Conservation (phyloP, 2,113 vertebrate species). For the Eupsittula cactorum region DNA sequence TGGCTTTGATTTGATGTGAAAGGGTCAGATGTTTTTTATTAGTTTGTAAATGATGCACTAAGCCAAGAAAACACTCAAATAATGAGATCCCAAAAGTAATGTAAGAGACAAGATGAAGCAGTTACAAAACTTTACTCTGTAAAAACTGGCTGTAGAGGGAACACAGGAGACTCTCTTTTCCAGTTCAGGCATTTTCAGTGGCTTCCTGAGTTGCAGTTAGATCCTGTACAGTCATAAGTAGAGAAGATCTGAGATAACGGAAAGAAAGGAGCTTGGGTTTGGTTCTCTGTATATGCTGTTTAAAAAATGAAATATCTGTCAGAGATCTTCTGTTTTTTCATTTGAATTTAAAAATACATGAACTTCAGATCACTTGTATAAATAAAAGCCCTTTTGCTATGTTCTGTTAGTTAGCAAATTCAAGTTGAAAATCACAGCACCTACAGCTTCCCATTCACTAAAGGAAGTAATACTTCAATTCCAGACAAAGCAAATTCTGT, state of each 20-base stretch:
- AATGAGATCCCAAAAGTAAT: not conserved
- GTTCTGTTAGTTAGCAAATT: not conserved
- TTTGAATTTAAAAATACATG: not conserved
- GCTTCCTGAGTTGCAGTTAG: not conserved
- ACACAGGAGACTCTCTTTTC: not conserved
- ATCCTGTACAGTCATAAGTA: not conserved
- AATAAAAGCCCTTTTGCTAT: not conserved
- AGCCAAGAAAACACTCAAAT: not conserved
- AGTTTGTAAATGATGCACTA: not conserved
- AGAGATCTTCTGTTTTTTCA: not conserved
- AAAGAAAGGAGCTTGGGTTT: not conserved
- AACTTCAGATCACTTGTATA: not conserved
- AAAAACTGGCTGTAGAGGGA: not conserved
- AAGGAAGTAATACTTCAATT: conserved; percentile 19
- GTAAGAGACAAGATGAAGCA: not conserved
- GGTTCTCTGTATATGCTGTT: not conserved
- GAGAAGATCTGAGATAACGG: not conserved
- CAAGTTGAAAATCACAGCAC: not conserved
- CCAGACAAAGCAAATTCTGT: not conserved
- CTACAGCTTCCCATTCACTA: not conserved
- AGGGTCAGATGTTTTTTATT: not conserved
- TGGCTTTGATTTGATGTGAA: not conserved
- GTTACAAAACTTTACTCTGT: not conserved
- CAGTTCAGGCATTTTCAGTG: not conserved
- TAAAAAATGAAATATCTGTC: not conserved